Conservation (phyloP, 2,113 vertebrate genomes). For the Sinocyclocheilus anophthalmus region DNA sequence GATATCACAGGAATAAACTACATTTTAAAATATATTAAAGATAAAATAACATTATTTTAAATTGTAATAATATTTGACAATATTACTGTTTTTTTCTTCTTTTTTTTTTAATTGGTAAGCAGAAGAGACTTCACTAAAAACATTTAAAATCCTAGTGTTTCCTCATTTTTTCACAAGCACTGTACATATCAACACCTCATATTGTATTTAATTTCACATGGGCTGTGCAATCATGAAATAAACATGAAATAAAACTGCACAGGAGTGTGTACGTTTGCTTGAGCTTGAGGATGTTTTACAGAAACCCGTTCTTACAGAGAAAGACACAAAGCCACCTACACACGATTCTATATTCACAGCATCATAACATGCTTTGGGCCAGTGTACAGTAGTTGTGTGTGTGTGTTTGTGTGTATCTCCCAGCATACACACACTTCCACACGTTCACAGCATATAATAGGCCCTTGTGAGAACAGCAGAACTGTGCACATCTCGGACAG, state of each 20-base stretch:
- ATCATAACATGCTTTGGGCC: not conserved
- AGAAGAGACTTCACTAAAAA: too few relatives aligned
- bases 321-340: slow-evolving; percentile 13
- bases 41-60: too few relatives aligned
- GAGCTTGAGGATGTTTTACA: not conserved
- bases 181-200: not conserved
- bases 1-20: too few relatives aligned
- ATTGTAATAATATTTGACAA: too few relatives aligned
- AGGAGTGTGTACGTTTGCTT: not conserved
- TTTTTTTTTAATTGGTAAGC: too few relatives aligned
- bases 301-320: not conserved
- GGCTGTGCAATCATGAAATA: not conserved
- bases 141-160: too few relatives aligned
- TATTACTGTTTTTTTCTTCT: not conserved
- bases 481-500: slow-evolving; percentile 5
- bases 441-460: slow-evolving; percentile 23
- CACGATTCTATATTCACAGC: slow-evolving; percentile 5
- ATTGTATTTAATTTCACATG: not conserved
- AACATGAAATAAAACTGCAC: not conserved
- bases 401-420: slow-evolving; percentile 15
- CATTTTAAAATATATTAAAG: too few relatives aligned
- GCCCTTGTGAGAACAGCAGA: slow-evolving; percentile 20
- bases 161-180: too few relatives aligned
- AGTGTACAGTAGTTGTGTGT: not conserved
- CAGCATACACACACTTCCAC: slow-evolving; percentile 2